Evolutionary conservation across 2,113 vertebrate genomes (phyloP), one percentile per base, ranked within the genome.

Genomic region (Lasiurus borealis): DNA sequence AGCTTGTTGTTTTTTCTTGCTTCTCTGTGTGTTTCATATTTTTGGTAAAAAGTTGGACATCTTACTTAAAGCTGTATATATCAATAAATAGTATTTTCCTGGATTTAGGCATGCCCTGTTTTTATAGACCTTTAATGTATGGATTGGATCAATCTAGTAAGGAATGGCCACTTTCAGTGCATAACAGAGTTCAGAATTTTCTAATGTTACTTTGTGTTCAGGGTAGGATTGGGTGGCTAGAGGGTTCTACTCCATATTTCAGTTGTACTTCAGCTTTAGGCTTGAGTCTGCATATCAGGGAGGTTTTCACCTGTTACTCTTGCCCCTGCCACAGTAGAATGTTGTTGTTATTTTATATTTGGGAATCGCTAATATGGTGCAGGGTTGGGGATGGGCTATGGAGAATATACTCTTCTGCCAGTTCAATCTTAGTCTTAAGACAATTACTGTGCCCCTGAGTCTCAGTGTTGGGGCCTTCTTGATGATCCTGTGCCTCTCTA

Each of bases 11-110:
- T 62, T 81, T 48, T 48, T 19, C 18, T 57, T 52, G 13, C n/a
- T 93, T 82, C 36, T 91, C 76, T 87, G 15, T 84, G 21, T 59
- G 52, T 90, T 66, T 97, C 54, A 68, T 66, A 88, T 88, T 87
- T 73, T 86, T 57, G 25, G 8, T 87, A 68, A 10, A 95, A 71
- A 83, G 46, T 13, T 73, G n/a, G 21, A 73, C 68, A 44, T 90
- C 27, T 90, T 52, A 19, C 77, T 76, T 94, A 44, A 23, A 92
- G 27, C 1, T 44, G 11, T 36, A 75, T 72, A 88, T 31, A 50
- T 19, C 0, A 15, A 78, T 77, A 48, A 71, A 19, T 66, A 72
- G 19, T 50, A 66, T 81, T 85, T 85, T 31, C 62, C 34, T 73
- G 66, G 50, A 87, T 92, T 84, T 88, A 29, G 29, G 40, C 46